Base-by-base conservation (phyloP, 2,888 invertebrate species). In the Ophion obscuratus region DNA sequence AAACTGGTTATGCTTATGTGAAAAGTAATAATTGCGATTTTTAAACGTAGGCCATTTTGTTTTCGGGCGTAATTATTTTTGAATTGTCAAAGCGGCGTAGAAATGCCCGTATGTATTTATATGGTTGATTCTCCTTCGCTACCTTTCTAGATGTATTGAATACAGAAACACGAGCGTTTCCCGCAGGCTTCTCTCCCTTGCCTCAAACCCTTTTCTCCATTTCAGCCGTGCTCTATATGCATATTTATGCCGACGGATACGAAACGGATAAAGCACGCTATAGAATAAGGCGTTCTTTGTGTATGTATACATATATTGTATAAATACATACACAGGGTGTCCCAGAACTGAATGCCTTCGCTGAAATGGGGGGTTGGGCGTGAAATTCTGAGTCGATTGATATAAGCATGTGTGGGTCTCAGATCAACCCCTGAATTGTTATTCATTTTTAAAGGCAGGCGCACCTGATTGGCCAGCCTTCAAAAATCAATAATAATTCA, bases 101-200 rank as follows among this genome's bases (percentile, higher is more conserved):
- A 68, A 57, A 5, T 14, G 1, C 36, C 20, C n/a, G 24, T 84
- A 74, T 40, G 47, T 79, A 75, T 75, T 70, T 67, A 62, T 80
- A 74, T 75, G 17, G 75, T 44, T 73, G 20, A 57, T 67, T 80
- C 71, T 57, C 71, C 44, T 11, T 57, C 11, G 64, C 68, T 74
- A 6, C 67, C 36, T 24, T 70, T 27, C 76, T 59, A 62, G 79
- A 74, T 44, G 64, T 82, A 78, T 78, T 79, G 76, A 79, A 82
- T 79, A 79, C 75, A 75, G 67, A 85, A 85, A 79, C 59, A 70
- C 75, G 57, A 61, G 31, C 44, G 74, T 62, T 78, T 67, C 61
- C 74, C 67, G 67, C 66, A 64, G 76, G 64, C 20, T 68, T 66
- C 68, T 47, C 53, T 14, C 5, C 62, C 71, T 31, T 61, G 24